A percentile compares a stretch with the other conserved stretches of the same genome.
phyloP scores from a whole-genome alignment of 2,888 invertebrate genomes.

The Crioceris asparagi region DNA sequence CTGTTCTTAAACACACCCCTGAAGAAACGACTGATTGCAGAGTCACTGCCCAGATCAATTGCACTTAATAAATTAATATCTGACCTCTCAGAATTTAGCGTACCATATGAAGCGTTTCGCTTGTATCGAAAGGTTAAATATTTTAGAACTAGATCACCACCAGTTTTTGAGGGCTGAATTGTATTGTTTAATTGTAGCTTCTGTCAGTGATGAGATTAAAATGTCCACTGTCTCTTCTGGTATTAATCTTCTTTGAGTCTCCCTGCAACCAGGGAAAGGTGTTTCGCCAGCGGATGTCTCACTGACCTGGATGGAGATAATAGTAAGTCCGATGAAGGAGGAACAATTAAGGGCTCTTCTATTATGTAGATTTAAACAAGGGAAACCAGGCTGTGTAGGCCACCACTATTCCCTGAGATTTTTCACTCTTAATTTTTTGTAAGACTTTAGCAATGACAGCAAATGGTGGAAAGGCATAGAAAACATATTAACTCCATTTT shows the following conservation, averaged over 20 bases:
- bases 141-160: no score
- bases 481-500: conserved; percentile 9
- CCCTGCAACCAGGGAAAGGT: conserved; percentile 15
- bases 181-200: conserved; percentile 8
- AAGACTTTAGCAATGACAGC: conserved; percentile 3
- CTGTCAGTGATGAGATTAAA: conserved; percentile 15
- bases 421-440: conserved; percentile 6
- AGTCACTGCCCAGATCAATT: no score
- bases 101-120: no score
- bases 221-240: conserved; percentile 13
- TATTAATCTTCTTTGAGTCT: conserved; percentile 13
- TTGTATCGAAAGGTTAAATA: no score
- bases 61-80: no score
- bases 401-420: conserved; percentile 1
- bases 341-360: not conserved
- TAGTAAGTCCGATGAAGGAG: conserved; percentile 2
- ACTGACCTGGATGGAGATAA: conserved; percentile 1
- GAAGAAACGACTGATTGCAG: no score
- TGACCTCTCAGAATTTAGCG: no score
- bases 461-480: conserved; percentile 18
- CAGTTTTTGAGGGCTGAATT: no score
- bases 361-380: no score
- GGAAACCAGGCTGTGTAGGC: no score
- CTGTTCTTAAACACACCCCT: no score
- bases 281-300: not conserved